Base-by-base conservation (phyloP, 2,797 vertebrate genomes). In the Pseudochaenichthys georgianus region DNA sequence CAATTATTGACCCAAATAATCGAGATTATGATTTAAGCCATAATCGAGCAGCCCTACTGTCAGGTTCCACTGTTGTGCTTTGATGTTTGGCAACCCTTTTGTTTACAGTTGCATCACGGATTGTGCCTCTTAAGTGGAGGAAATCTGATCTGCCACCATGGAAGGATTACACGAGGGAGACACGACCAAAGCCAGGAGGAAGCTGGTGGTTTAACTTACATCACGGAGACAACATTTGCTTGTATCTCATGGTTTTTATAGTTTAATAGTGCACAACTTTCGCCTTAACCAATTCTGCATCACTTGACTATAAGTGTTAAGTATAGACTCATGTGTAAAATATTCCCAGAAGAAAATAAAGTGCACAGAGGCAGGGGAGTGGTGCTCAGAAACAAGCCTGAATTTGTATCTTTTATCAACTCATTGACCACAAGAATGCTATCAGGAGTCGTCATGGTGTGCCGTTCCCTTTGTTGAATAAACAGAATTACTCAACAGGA, bases 401-500 rank as follows among this genome's bases (percentile, higher is more conserved):
- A 61, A 61, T 86, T 21, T 66, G 64, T 38, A 34, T 43, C 47
- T 17, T 7, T 77, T 66, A 82, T 64, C 76, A 59, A 23, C 13
- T 3, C 28, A 16, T 31, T 77, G 47, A 34, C 74, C 51, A 34
- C 74, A 75, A 64, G 70, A 51, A 21, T 41, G 64, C 78, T 74
- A 76, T 77, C 73, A 73, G 73, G 42, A 48, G 46, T 23, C n/a
- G 77, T 84, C 81, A 80, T 2, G 31, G 62, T 59, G 67, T 0
- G 66, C 47, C 51, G 63, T 53, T 34, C 65, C 81, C 23, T 82
- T 52, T 6, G 28, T 31, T 69, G 42, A 75, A 53, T 59, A 66
- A 75, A 72, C n/a, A 57, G 23, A 10, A 38, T 81, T 60, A 71
- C 60, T 80, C 81, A 86, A 84, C 75, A 86, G 64, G 69, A 78